phyloP scores from a whole-genome alignment of 2,888 invertebrate genomes.

The Andrena haemorrhoa region DNA sequence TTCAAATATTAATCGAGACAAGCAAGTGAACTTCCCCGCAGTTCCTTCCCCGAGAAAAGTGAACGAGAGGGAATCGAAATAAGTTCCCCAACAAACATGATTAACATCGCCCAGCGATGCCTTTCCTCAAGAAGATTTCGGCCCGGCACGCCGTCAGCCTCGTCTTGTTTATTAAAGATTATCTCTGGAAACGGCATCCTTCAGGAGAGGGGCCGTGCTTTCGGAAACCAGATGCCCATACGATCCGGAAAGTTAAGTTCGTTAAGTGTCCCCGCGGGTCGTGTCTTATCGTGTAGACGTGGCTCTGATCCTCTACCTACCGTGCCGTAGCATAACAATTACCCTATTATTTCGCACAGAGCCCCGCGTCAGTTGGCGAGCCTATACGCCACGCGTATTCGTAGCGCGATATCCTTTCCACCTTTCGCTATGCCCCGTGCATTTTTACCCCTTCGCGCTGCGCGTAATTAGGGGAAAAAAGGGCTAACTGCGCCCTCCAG shows the following conservation, averaged over 20 bases:
- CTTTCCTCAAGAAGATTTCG: not conserved
- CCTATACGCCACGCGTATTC: constrained; percentile 56
- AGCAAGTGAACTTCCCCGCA: too few species aligned
- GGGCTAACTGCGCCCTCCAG: not conserved
- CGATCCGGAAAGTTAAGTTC: constrained; percentile 79
- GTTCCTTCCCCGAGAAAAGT: not conserved
- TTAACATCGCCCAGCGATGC: not conserved
- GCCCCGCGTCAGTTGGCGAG: constrained; percentile 41
- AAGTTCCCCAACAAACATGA: not conserved
- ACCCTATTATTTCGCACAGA: constrained; percentile 81
- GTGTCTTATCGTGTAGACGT: constrained; percentile 84
- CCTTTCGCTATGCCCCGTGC: constrained; percentile 50
- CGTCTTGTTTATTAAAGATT: constrained; percentile 47
- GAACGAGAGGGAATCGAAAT: not conserved
- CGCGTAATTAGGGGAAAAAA: constrained; percentile 46
- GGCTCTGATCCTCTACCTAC: constrained; percentile 82
- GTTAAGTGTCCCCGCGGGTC: constrained; percentile 82
- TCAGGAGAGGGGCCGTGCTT: constrained; percentile 29
- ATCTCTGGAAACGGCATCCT: constrained; percentile 36
- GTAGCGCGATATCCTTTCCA: constrained; percentile 39
- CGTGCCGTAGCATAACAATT: constrained; percentile 84
- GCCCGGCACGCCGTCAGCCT: not conserved
- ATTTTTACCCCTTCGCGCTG: constrained; percentile 49
- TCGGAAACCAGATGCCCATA: constrained; percentile 69
- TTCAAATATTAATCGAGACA: too few species aligned